Conservation (phyloP, 1,140 invertebrate species). For the Myzus persicae region DNA sequence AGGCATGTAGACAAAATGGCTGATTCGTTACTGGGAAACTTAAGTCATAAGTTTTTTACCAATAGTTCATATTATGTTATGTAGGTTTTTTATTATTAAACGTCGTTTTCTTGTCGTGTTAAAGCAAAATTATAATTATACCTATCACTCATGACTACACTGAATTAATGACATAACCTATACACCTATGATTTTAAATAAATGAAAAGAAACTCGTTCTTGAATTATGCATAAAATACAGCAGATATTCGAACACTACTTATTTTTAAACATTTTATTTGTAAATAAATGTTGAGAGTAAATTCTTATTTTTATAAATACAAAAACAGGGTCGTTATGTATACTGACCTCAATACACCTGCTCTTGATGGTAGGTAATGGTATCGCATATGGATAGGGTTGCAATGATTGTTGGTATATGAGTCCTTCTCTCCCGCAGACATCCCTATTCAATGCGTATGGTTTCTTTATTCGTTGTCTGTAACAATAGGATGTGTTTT, state of each 20-base stretch:
- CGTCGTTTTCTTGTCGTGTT: neutral
- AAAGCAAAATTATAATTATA: neutral
- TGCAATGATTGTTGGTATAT: neutral
- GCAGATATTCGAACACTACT: neutral
- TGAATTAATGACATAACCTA: neutral
- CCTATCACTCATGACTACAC: neutral
- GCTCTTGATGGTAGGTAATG: constrained; percentile 6
- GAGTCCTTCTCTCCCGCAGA: neutral
- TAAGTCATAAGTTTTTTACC: neutral
- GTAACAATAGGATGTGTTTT: constrained; percentile 5
- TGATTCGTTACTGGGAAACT: constrained; percentile 6
- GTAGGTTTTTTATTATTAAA: neutral
- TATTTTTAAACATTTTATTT: neutral
- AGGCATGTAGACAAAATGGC: neutral
- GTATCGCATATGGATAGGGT: constrained; percentile 24
- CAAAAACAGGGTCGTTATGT: neutral
- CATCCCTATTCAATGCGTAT: constrained; percentile 4
- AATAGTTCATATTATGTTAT: neutral
- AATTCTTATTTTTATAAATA: neutral
- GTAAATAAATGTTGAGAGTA: neutral
- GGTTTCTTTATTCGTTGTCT: constrained; percentile 4
- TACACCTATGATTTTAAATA: neutral
- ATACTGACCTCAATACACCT: constrained; percentile 39
- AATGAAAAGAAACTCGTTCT: neutral
- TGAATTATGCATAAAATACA: neutral